Conservation (phyloP, 2,888 invertebrate species). For the Anoncus sp. region DNA sequence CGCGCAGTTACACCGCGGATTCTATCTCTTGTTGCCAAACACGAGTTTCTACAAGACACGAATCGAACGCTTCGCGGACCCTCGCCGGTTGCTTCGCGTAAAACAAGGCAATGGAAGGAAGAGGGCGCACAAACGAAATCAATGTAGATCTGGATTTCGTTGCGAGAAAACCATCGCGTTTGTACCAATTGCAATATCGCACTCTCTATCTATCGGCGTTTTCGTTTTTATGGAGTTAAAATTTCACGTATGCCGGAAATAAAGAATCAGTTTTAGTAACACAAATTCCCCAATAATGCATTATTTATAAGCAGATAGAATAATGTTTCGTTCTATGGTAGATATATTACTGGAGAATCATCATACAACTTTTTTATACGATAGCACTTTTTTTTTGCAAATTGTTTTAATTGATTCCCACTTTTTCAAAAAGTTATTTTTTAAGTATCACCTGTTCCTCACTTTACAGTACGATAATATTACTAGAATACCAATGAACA, state of each 20-base stretch:
- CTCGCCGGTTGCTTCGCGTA: slow-evolving; percentile 14
- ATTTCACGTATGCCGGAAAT: slow-evolving; percentile 13
- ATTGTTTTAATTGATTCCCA: too few species aligned
- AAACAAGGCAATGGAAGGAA: slow-evolving; percentile 23
- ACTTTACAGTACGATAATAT: neutral
- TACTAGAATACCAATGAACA: neutral
- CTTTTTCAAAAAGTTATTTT: too few species aligned
- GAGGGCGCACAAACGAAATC: slow-evolving; percentile 39
- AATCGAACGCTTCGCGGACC: slow-evolving; percentile 41
- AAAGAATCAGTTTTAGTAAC: neutral
- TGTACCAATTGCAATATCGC: slow-evolving; percentile 47
- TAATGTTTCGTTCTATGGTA: too few species aligned
- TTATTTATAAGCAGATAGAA: neutral
- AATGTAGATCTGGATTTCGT: slow-evolving; percentile 36
- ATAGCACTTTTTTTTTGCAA: too few species aligned
- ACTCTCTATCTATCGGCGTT: slow-evolving; percentile 8
- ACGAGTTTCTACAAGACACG: slow-evolving; percentile 61
- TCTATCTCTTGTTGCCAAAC: slow-evolving; percentile 63
- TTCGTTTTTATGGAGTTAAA: slow-evolving; percentile 2
- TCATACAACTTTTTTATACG: too few species aligned
- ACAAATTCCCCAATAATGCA: neutral
- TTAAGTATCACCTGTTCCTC: too few species aligned
- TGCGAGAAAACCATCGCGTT: slow-evolving; percentile 52
- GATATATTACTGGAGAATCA: too few species aligned
- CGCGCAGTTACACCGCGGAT: slow-evolving; percentile 47